Percentiles rank a stretch among this genome's conserved stretches.
phyloP scores from a whole-genome alignment of 1,140 invertebrate genomes.

The Apocrypta bakeri region DNA sequence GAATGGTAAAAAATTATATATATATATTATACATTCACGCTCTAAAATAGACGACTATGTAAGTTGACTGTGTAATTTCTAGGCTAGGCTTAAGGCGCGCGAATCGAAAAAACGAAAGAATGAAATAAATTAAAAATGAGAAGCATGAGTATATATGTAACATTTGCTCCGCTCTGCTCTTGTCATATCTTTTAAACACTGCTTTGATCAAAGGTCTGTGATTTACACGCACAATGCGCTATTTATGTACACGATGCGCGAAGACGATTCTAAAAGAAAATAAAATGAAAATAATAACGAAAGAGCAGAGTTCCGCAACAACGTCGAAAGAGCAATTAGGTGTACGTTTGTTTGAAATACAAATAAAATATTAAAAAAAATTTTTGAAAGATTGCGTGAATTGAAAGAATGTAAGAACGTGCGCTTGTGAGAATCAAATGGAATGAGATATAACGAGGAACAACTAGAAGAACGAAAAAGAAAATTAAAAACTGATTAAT shows the following conservation, averaged over 20 bases:
- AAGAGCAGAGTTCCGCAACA: slow-evolving; percentile 28
- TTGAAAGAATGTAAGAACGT: slow-evolving; percentile 44
- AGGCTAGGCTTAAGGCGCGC: slow-evolving; percentile 56
- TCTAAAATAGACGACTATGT: slow-evolving; percentile 58
- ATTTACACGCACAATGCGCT: slow-evolving; percentile 60
- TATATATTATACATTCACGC: slow-evolving; percentile 58
- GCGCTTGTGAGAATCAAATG: slow-evolving; percentile 48
- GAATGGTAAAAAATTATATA: slow-evolving; percentile 60
- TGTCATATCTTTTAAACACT: slow-evolving; percentile 59
- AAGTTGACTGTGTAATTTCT: slow-evolving; percentile 60
- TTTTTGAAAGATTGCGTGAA: slow-evolving; percentile 52
- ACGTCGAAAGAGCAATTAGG: not conserved
- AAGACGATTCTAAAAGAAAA: slow-evolving; percentile 36
- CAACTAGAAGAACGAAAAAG: slow-evolving; percentile 46
- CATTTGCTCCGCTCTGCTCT: slow-evolving; percentile 56
- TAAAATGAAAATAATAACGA: slow-evolving; percentile 16
- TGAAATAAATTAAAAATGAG: slow-evolving; percentile 37
- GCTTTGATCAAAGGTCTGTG: slow-evolving; percentile 60
- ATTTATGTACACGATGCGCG: slow-evolving; percentile 32
- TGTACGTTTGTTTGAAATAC: slow-evolving; percentile 36
- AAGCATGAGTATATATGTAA: slow-evolving; percentile 31
- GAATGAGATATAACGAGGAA: slow-evolving; percentile 55
- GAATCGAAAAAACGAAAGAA: slow-evolving; percentile 48
- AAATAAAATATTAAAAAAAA: slow-evolving; percentile 31
- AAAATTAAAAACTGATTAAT: slow-evolving; percentile 57